Evolutionary conservation across 2,888 invertebrate genomes (phyloP).

Genomic region (Stictocephala bisonia): DNA sequence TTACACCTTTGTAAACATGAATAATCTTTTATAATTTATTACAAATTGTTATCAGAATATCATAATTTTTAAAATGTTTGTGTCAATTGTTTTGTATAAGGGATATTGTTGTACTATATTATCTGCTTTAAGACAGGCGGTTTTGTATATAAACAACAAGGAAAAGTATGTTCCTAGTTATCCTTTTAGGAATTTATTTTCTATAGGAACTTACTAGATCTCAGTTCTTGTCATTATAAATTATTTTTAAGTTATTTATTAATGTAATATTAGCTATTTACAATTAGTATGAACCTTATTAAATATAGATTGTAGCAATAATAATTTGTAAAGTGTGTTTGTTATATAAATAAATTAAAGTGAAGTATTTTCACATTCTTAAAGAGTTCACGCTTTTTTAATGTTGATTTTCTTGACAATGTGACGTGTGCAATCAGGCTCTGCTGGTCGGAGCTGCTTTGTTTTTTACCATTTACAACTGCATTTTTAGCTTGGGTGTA

Average conservation of each 20-base stretch:
- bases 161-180: slow-evolving; percentile 28
- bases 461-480: slow-evolving; percentile 43
- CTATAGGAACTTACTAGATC: slow-evolving; percentile 15
- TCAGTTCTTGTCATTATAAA: slow-evolving; percentile 12
- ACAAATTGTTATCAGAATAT: no score
- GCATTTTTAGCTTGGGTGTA: slow-evolving; percentile 38
- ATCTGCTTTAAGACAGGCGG: no score
- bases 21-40: no score
- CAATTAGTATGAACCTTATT: background rate
- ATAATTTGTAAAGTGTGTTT: slow-evolving; percentile 37
- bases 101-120: no score
- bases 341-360: slow-evolving; percentile 2
- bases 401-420: slow-evolving; percentile 41
- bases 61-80: no score
- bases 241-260: background rate
- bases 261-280: background rate
- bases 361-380: slow-evolving; percentile 40
- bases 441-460: slow-evolving; percentile 41
- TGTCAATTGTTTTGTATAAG: no score
- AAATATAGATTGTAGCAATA: slow-evolving; percentile 41
- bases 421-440: slow-evolving; percentile 43
- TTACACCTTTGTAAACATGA: no score
- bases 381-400: slow-evolving; percentile 44
- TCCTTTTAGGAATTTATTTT: background rate
- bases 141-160: slow-evolving; percentile 23